Evolutionary conservation across 2,797 vertebrate species (phyloP), one percentile per base, ranked within the genome.

Genomic region (Chaunax sp.): DNA sequence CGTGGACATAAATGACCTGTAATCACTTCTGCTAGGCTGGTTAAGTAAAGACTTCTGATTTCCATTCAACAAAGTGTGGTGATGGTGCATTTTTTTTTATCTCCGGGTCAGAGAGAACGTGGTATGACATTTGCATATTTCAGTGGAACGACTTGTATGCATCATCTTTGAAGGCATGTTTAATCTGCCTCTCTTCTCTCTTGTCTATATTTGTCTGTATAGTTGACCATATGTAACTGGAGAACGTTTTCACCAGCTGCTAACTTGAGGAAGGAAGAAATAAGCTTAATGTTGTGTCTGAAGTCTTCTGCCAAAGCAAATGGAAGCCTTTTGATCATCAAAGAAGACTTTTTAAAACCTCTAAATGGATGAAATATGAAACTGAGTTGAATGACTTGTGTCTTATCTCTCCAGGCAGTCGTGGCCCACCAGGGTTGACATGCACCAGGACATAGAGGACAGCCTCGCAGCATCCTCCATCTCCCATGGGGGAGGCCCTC

Each of bases 401-500:
- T 55, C 20, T 46, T 4, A 0, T 23, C 14, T 54, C 38, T 19
- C 1, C 77, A 99, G 98, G 92, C 98, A 99, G 52, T 99, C 98
- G 0, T 99, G 98, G 98, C 98, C 97, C 0, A 98, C 96, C 37
- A 96, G 96, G 81, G 93, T 95, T 0, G 97, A 98, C 49, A 96
- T 99, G 49, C 96, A 98, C 35, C 97, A 99, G 75, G 97, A 99
- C 84, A 96, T 99, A 3, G 97, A 98, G 83, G 97, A 98, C 75
- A 96, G 97, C 77, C 90, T 99, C 60, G 97, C 97, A 0, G 93
- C 97, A 8, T 95, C 97, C 4, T 96, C 98, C 58, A 93, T 99
- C 77, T 96, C 96, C 23, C 97, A 99, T 0, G 81, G 93, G 0
- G 87, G 96, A 0, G 96, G 96, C 53, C 94, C 97, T 2, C 96